A percentile compares a stretch with the other conserved stretches of the same genome.
phyloP scores from a whole-genome alignment of 2,113 vertebrate genomes.

The Cyprinodon brontotheroides region DNA sequence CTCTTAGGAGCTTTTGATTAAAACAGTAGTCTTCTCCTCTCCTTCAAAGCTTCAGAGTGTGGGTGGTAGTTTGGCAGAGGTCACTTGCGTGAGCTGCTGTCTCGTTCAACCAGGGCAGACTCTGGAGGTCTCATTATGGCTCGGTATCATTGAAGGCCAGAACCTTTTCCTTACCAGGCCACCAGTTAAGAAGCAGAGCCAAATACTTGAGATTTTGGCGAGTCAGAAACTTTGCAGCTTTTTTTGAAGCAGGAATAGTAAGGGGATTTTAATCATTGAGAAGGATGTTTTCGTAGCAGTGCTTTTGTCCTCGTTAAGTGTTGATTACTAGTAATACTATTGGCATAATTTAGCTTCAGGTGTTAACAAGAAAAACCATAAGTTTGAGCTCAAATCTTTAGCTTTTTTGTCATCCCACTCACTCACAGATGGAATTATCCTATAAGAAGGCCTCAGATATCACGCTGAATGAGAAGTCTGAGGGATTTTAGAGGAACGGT shows the following conservation, averaged over 20 bases:
- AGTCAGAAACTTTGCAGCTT: slow-evolving; percentile 11
- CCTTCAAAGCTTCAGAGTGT: slow-evolving; percentile 20
- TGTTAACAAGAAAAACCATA: slow-evolving; percentile 47
- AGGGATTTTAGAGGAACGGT: slow-evolving; percentile 49
- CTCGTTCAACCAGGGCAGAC: slow-evolving; percentile 9
- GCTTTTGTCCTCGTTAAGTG: neutral
- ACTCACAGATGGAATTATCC: slow-evolving; percentile 45
- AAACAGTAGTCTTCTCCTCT: slow-evolving; percentile 17
- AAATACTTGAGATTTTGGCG: slow-evolving; percentile 31
- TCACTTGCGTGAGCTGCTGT: slow-evolving; percentile 30
- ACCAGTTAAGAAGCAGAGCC: slow-evolving; percentile 8
- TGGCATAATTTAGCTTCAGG: slow-evolving; percentile 30
- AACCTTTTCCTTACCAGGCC: neutral
- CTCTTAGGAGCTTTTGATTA: slow-evolving; percentile 25
- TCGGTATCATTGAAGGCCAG: slow-evolving; percentile 38
- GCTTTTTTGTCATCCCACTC: slow-evolving; percentile 50
- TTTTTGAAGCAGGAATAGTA: slow-evolving; percentile 2
- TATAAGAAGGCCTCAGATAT: slow-evolving; percentile 49
- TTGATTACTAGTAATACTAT: slow-evolving; percentile 4
- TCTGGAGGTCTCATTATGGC: slow-evolving; percentile 57
- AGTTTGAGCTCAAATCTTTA: slow-evolving; percentile 32
- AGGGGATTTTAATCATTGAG: neutral
- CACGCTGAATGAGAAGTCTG: slow-evolving; percentile 47
- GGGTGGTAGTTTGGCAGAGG: slow-evolving; percentile 23
- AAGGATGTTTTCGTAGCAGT: neutral